phyloP scores from a whole-genome alignment of 2,113 vertebrate genomes.

The Spea multiplicata region DNA sequence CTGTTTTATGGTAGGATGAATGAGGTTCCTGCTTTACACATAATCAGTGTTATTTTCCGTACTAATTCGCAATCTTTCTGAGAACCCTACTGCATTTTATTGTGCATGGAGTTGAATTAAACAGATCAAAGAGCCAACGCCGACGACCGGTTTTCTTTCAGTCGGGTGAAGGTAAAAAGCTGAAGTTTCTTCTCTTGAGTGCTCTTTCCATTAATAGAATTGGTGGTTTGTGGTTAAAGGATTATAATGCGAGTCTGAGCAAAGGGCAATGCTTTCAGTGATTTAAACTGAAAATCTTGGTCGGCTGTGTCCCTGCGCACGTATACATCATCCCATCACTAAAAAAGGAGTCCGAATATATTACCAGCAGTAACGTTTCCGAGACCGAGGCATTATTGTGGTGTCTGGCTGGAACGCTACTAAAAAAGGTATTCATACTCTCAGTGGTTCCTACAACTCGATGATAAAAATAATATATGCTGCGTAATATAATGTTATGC shows the following conservation, averaged over 20 bases:
- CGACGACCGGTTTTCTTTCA: not conserved
- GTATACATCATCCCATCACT: constrained; percentile 12
- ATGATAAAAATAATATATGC: no score
- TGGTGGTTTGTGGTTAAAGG: constrained; percentile 35
- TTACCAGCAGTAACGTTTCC: not conserved
- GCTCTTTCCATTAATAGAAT: constrained; percentile 11
- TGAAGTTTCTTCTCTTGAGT: not conserved
- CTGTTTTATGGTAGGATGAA: no score
- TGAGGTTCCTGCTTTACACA: no score
- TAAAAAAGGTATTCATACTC: no score
- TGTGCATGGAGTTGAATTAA: no score
- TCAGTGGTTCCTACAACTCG: no score
- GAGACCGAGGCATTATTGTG: not conserved
- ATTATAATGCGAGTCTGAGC: constrained; percentile 23
- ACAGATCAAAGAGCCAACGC: no score
- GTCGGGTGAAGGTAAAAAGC: constrained; percentile 18
- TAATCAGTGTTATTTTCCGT: no score
- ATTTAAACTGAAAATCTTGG: constrained; percentile 14
- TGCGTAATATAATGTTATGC: no score
- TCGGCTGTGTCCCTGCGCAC: not conserved
- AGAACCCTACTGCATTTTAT: no score
- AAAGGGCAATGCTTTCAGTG: constrained; percentile 19
- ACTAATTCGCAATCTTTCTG: no score
- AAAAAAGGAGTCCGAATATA: not conserved
- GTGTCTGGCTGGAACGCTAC: no score